These are phyloP conservation scores for Esperia sulphurella DNA, from an alignment of 2,888 invertebrate genomes.

Conservation along the genomic window DNA sequence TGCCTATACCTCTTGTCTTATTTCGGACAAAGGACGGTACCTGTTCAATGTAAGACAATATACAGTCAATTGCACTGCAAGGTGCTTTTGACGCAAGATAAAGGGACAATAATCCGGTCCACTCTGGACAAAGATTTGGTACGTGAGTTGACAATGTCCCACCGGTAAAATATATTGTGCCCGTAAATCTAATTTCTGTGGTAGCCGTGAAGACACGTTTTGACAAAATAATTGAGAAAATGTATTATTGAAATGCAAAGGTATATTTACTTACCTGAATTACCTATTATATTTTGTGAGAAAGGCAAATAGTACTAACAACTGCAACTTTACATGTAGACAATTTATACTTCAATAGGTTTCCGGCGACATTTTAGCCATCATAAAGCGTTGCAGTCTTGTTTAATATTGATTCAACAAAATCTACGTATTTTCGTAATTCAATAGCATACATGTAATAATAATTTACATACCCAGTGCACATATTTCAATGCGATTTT, in stretches of 20 bases:
- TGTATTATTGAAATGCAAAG: constrained; percentile 5
- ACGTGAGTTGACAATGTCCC: constrained; percentile 60
- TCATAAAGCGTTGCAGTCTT: background rate
- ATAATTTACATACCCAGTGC: too few species aligned
- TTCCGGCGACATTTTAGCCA: background rate
- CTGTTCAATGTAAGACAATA: constrained; percentile 66
- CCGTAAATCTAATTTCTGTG: constrained; percentile 53
- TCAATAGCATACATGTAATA: too few species aligned
- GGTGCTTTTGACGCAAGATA: constrained; percentile 53
- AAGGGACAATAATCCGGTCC: constrained; percentile 30
- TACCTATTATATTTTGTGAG: background rate
- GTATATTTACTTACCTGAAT: constrained; percentile 6
- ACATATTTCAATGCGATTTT: too few species aligned
- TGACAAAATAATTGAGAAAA: constrained; percentile 29
- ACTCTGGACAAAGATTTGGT: constrained; percentile 16
- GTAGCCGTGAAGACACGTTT: constrained; percentile 61
- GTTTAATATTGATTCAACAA: background rate
- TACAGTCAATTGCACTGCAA: constrained; percentile 61
- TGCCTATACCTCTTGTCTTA: constrained; percentile 24
- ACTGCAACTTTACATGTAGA: background rate
- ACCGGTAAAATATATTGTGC: constrained; percentile 35
- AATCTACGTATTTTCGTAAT: too few species aligned
- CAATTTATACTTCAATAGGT: background rate
- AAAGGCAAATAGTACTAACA: constrained; percentile 5
- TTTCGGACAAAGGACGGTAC: constrained; percentile 48